phyloP scores from a whole-genome alignment of 2,797 vertebrate species.

The Chaetophractus vellerosus region DNA sequence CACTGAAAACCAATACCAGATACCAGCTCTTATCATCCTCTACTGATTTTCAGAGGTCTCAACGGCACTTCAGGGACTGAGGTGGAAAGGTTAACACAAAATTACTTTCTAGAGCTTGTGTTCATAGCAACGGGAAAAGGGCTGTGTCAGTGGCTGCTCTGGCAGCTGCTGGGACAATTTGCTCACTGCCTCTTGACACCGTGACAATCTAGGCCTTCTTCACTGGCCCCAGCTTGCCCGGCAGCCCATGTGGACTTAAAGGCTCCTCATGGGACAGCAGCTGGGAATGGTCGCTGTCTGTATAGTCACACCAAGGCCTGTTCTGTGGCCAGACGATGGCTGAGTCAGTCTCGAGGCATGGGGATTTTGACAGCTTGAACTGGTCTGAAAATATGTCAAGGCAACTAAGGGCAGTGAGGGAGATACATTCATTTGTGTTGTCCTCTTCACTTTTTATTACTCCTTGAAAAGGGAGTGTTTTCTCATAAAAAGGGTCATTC shows the following conservation, averaged over 20 bases:
- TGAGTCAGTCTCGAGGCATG: background rate
- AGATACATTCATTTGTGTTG: background rate
- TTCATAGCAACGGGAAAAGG: constrained; percentile 54
- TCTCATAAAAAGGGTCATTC: background rate
- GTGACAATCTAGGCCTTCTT: background rate
- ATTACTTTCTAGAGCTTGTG: constrained; percentile 58
- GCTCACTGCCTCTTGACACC: constrained; percentile 18
- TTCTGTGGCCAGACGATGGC: constrained; percentile 45
- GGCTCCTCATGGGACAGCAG: background rate
- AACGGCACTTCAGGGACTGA: constrained; percentile 43
- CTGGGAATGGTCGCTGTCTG: background rate
- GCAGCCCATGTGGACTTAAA: background rate
- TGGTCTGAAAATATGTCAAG: background rate
- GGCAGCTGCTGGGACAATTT: constrained; percentile 18
- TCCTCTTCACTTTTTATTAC: constrained; percentile 30
- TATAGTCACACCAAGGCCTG: background rate
- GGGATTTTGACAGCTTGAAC: constrained; percentile 51
- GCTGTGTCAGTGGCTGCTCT: background rate
- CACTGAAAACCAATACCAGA: constrained; percentile 4
- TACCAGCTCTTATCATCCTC: background rate
- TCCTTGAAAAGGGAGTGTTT: background rate
- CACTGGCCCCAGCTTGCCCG: background rate
- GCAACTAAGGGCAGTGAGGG: background rate
- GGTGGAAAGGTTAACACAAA: constrained; percentile 68
- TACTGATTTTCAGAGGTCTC: constrained; percentile 46